Percentiles rank a stretch among this genome's conserved stretches.
Conservation (phyloP, 2,797 vertebrate genomes). For the Amphiprion clarkii region DNA sequence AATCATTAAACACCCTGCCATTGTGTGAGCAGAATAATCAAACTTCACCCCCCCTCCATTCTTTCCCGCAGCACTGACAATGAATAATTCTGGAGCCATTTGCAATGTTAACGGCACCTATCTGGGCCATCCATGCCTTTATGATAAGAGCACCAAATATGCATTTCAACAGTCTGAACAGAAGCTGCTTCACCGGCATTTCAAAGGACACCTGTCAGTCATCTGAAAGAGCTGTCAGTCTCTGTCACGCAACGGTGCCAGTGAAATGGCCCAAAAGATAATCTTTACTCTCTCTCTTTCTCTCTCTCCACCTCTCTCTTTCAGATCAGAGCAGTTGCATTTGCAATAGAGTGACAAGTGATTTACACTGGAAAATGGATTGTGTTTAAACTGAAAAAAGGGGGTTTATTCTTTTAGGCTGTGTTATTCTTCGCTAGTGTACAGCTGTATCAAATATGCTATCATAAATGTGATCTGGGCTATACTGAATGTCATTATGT, state of each 20-base stretch:
- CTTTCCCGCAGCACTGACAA: slow-evolving; percentile 93
- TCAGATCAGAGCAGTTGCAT: slow-evolving; percentile 93
- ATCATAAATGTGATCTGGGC: slow-evolving; percentile 92
- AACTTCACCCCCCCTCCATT: slow-evolving; percentile 91
- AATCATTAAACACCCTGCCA: slow-evolving; percentile 98
- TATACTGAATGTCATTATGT: slow-evolving; percentile 87
- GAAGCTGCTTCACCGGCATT: slow-evolving; percentile 95
- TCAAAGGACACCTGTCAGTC: slow-evolving; percentile 99
- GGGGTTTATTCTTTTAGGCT: slow-evolving; percentile 90
- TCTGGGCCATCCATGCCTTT: slow-evolving; percentile 99
- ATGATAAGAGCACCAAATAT: slow-evolving; percentile 99
- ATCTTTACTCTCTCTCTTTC: slow-evolving; percentile 92
- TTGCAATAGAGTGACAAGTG: slow-evolving; percentile 96
- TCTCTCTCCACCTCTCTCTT: slow-evolving; percentile 81
- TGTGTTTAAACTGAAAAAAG: slow-evolving; percentile 88
- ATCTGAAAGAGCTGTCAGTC: slow-evolving; percentile 98
- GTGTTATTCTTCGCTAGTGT: slow-evolving; percentile 89
- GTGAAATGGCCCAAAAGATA: slow-evolving; percentile 96
- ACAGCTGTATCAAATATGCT: slow-evolving; percentile 92
- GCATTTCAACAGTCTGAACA: slow-evolving; percentile 99
- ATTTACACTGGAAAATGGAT: slow-evolving; percentile 95
- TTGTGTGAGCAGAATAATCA: slow-evolving; percentile 99
- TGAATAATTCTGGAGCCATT: slow-evolving; percentile 99
- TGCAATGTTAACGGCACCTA: slow-evolving; percentile 99
- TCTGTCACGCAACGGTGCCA: slow-evolving; percentile 90